Evolutionary conservation across 2,113 vertebrate species (phyloP), one percentile per base, ranked within the genome.

Genomic region (Gambusia affinis): DNA sequence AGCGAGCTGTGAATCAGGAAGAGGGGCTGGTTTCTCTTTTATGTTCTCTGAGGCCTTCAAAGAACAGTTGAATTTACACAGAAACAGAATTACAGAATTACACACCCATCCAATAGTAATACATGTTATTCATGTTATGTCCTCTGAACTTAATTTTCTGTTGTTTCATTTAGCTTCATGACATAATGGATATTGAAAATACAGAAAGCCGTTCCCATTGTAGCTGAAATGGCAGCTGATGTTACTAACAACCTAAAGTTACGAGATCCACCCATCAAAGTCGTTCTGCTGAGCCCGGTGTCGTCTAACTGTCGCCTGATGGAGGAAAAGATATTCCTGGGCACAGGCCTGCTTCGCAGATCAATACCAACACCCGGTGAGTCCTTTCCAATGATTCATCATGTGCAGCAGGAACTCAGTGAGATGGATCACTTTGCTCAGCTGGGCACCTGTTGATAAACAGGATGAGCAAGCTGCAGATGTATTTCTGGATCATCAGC

Each of bases 261-360:
- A 39, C 83, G 78, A 60, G 62, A 74, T 83, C 35, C 44, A 42
- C 30, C 64, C 47, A 66, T 85, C 75, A 83, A 62, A 81, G 70
- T 80, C 67, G 42, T 69, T 78, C 19, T 73, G 66, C 60, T 68
- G 70, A 67, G 76, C 72, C 63, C 39, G 68, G 73, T 86, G 85
- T 82, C 81, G 70, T 73, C 87, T 80, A 22, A 76, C 72, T 82
- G 90, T 82, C 70, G 73, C 72, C 66, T 84, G 76, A 85, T 83
- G 88, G 77, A 76, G 73, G 57, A 63, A 85, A 89, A 85, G 67
- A 93, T 92, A 90, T 94, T 92, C 88, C 76, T 81, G 67, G 72
- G 85, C 86, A 87, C 71, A 83, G 51, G 81, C 81, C 75, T 73
- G 77, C 76, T 68, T 83, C 70, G 68, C 81, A 77, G 88, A 94